Evolutionary conservation across 37 sponge, comb jelly and placozoan genomes (phyloP).

Genomic region (Corticium candelabrum): DNA sequence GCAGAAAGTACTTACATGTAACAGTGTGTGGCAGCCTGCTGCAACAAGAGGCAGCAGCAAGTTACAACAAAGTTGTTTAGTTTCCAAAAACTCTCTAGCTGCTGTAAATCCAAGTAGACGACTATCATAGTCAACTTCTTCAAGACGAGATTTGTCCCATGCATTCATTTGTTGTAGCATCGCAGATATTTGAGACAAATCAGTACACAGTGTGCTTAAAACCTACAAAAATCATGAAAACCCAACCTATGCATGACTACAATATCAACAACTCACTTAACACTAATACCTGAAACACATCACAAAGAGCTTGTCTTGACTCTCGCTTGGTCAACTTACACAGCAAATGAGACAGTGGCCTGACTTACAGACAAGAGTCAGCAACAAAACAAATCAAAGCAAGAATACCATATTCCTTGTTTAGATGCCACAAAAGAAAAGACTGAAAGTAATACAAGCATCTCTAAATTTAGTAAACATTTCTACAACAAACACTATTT

Average conservation of each 20-base stretch:
- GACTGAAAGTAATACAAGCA: no score
- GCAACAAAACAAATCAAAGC: no score
- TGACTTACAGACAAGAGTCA: no score
- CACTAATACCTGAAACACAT: slow-evolving; percentile 53
- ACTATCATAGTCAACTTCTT: slow-evolving; percentile 61
- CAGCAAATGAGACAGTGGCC: slow-evolving; percentile 37
- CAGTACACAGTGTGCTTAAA: no score
- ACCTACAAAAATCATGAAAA: no score
- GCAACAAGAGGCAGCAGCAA: slow-evolving; percentile 42
- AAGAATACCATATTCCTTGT: no score
- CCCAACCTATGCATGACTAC: no score
- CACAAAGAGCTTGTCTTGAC: slow-evolving; percentile 37
- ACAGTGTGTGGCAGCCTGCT: slow-evolving; percentile 42
- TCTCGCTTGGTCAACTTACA: slow-evolving; percentile 11
- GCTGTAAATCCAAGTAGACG: slow-evolving; percentile 44
- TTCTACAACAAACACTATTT: no score
- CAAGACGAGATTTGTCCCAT: slow-evolving; percentile 53
- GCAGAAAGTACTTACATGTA: slow-evolving; percentile 50
- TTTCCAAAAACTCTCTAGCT: slow-evolving; percentile 20
- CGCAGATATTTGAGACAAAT: not conserved
- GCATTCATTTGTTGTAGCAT: slow-evolving; percentile 44
- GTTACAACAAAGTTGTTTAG: not conserved
- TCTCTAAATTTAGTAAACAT: no score
- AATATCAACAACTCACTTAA: no score
- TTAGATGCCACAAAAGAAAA: no score